phyloP scores from a whole-genome alignment of 2,797 vertebrate genomes.

The Cygnus olor region DNA sequence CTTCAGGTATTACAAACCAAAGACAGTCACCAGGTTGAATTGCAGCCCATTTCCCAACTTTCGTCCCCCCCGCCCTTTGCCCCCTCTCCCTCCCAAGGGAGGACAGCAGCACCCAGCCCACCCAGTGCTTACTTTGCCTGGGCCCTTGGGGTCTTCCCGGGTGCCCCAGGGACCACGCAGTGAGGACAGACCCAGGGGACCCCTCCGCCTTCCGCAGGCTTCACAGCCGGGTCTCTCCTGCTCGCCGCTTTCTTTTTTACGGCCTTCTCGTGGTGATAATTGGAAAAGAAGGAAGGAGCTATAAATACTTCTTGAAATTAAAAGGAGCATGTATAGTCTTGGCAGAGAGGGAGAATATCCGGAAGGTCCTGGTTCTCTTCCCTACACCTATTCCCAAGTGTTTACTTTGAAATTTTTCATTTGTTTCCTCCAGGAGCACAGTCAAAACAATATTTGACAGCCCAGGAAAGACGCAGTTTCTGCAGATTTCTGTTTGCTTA shows the following conservation, averaged over 20 bases:
- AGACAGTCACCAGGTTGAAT: conserved; percentile 48
- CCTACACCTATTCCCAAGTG: conserved; percentile 10
- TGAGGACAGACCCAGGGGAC: neutral
- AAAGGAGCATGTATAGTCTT: neutral
- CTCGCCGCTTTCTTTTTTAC: neutral
- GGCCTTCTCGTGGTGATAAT: neutral
- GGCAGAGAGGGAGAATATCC: conserved; percentile 12
- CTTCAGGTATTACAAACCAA: conserved; percentile 44
- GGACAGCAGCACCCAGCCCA: neutral
- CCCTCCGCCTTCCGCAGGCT: accelerated
- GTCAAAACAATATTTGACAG: conserved; percentile 33
- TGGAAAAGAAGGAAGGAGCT: conserved; percentile 30
- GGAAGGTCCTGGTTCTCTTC: neutral
- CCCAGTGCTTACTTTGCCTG: neutral
- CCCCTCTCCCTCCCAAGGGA: neutral
- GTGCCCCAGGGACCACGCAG: neutral
- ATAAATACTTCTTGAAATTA: conserved; percentile 50
- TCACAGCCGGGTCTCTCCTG: neutral
- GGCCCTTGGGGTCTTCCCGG: accelerated
- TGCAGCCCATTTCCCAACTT: neutral
- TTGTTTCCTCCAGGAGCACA: neutral
- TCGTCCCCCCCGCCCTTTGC: accelerated
- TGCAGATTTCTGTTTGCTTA: neutral
- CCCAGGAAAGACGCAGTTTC: neutral
- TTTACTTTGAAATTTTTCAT: conserved; percentile 31